Percentiles rank a stretch among this genome's conserved stretches.
Conservation (phyloP, 2,797 vertebrate genomes). For the Sebastes steindachneri region DNA sequence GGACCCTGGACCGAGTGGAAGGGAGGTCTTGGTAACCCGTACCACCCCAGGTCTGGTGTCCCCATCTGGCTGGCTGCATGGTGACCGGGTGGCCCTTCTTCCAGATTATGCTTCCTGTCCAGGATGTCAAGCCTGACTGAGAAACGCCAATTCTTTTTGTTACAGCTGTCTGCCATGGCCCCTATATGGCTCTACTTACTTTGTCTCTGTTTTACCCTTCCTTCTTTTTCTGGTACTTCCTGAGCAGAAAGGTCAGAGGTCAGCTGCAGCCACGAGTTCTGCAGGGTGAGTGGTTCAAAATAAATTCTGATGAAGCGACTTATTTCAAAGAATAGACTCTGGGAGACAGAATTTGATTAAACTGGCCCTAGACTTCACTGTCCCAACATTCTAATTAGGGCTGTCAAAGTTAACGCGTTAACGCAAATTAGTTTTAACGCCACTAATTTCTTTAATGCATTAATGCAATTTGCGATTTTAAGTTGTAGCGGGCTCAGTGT, state of each 20-base stretch:
- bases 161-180: background rate
- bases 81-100: slow-evolving; percentile 34
- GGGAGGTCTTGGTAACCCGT: slow-evolving; percentile 72
- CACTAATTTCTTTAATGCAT: no score
- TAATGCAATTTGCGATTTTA: no score
- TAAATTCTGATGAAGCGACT: background rate
- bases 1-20: slow-evolving; percentile 59
- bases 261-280: background rate
- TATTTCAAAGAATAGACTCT: background rate
- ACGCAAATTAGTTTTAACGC: no score
- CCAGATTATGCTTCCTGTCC: slow-evolving; percentile 45
- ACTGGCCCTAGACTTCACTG: background rate
- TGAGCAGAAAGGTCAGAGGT: background rate
- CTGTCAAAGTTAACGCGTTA: no score
- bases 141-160: background rate
- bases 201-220: background rate
- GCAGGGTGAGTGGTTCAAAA: background rate
- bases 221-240: background rate
- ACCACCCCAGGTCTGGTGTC: slow-evolving; percentile 65
- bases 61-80: slow-evolving; percentile 77
- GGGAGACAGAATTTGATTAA: background rate
- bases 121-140: slow-evolving; percentile 8
- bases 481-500: no score
- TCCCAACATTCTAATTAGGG: background rate
- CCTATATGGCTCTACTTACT: background rate